phyloP scores from a whole-genome alignment of 2,888 invertebrate species.

The Tipula vernalis region DNA sequence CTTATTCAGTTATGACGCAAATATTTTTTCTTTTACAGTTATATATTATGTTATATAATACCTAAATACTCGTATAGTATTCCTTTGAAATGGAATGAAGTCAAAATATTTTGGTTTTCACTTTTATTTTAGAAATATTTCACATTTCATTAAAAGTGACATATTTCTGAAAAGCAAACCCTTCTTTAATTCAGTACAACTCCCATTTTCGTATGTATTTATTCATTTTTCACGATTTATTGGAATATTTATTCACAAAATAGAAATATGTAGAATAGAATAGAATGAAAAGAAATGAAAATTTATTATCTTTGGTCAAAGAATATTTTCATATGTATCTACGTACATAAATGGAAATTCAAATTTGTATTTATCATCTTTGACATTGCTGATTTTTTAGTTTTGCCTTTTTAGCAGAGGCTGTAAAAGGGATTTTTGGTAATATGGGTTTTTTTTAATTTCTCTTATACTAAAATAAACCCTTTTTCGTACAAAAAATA shows the following conservation, averaged over 20 bases:
- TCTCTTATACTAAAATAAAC: background rate
- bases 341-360: background rate
- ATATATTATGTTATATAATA: too few relatives aligned
- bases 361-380: background rate
- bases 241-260: background rate
- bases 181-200: background rate
- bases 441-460: background rate
- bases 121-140: background rate
- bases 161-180: background rate
- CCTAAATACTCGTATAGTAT: background rate
- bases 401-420: background rate
- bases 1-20: background rate
- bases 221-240: background rate
- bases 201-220: background rate
- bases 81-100: background rate
- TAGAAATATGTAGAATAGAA: too few relatives aligned
- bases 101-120: background rate
- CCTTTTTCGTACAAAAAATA: background rate
- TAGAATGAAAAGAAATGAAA: background rate
- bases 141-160: background rate
- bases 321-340: background rate
- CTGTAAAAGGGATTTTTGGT: background rate
- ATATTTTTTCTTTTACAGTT: background rate
- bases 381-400: background rate
- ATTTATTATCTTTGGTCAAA: background rate